These are phyloP conservation scores for Garra rufa DNA, from an alignment of 2,113 vertebrate genomes.

Conservation along the genomic window DNA sequence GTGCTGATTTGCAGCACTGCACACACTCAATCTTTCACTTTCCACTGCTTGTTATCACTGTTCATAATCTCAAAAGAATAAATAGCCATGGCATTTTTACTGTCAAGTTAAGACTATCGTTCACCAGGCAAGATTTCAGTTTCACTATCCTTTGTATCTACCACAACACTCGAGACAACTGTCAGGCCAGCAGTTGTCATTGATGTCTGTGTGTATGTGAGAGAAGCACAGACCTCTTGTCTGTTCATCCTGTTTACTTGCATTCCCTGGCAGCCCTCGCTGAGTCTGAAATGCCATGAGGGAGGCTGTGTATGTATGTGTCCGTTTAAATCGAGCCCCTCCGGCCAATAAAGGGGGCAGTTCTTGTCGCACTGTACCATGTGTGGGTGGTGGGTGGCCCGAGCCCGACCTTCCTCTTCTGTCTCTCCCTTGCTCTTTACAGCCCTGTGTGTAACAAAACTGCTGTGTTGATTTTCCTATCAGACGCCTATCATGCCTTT, in stretches of 20 bases:
- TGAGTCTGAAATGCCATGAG: constrained; percentile 47
- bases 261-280: constrained; percentile 57
- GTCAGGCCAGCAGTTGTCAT: constrained; percentile 18
- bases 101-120: neutral
- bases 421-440: constrained; percentile 22
- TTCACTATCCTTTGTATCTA: neutral
- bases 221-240: constrained; percentile 19
- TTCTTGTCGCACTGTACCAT: constrained; percentile 44
- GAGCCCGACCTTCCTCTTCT: constrained; percentile 39
- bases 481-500: constrained; percentile 80
- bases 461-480: constrained; percentile 42
- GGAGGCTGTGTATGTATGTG: constrained; percentile 35
- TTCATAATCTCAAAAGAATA: neutral
- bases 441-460: constrained; percentile 13
- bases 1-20: neutral
- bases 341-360: constrained; percentile 24
- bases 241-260: constrained; percentile 60
- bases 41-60: neutral
- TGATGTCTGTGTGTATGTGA: constrained; percentile 11
- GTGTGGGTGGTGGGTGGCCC: constrained; percentile 36
- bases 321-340: constrained; percentile 50
- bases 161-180: neutral
- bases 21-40: neutral
- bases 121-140: neutral
- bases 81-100: neutral